These are phyloP conservation scores for Onthophagus taurus DNA, from an alignment of 1,140 invertebrate genomes.

Conservation along the genomic window DNA sequence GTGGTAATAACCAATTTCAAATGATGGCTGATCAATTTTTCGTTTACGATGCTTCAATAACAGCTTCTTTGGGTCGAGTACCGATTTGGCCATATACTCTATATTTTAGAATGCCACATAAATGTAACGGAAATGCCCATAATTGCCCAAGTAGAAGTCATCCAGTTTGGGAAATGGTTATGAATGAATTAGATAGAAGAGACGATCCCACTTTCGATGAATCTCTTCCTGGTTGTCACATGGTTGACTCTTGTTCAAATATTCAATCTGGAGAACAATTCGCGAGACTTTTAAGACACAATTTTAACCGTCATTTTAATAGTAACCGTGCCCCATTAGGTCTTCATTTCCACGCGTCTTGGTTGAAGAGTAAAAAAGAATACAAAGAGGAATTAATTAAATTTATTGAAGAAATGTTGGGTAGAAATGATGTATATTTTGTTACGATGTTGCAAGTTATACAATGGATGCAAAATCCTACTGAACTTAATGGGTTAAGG, in stretches of 20 bases:
- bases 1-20: slow-evolving; percentile 91
- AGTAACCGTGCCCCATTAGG: slow-evolving; percentile 90
- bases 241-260: slow-evolving; percentile 89
- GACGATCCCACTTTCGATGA: slow-evolving; percentile 88
- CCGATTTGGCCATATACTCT: slow-evolving; percentile 94
- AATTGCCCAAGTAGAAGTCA: slow-evolving; percentile 85
- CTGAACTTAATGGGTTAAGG: slow-evolving; percentile 71
- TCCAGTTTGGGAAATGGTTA: slow-evolving; percentile 92
- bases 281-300: slow-evolving; percentile 76
- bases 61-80: slow-evolving; percentile 75
- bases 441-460: slow-evolving; percentile 90
- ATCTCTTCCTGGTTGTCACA: slow-evolving; percentile 83
- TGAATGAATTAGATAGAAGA: slow-evolving; percentile 86
- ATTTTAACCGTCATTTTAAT: slow-evolving; percentile 88
- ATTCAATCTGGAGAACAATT: slow-evolving; percentile 84
- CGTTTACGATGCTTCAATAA: slow-evolving; percentile 89
- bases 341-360: slow-evolving; percentile 90
- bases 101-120: slow-evolving; percentile 91
- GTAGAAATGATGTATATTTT: slow-evolving; percentile 85
- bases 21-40: slow-evolving; percentile 95
- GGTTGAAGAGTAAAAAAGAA: slow-evolving; percentile 90
- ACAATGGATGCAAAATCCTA: slow-evolving; percentile 96
- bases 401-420: slow-evolving; percentile 88
- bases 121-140: slow-evolving; percentile 86
- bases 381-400: slow-evolving; percentile 86